Conservation (phyloP, 2,113 vertebrate species). For the Vanacampus margaritifer region DNA sequence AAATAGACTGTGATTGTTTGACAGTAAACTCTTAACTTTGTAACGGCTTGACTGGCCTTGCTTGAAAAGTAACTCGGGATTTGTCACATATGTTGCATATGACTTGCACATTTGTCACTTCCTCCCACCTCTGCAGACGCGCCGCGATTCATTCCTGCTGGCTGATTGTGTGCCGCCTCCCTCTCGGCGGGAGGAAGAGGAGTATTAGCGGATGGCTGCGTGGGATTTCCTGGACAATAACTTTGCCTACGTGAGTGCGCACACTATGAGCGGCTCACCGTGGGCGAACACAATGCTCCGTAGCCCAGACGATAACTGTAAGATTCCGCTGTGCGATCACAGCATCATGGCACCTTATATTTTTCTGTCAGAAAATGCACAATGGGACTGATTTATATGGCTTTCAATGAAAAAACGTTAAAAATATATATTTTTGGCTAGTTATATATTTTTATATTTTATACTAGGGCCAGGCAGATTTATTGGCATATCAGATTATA, state of each 20-base stretch:
- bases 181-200: constrained; percentile 36
- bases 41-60: background rate
- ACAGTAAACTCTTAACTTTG: background rate
- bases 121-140: background rate
- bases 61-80: background rate
- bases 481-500: too few relatives aligned
- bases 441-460: too few relatives aligned
- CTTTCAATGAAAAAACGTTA: too few relatives aligned
- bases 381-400: too few relatives aligned
- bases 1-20: background rate
- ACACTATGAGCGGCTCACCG: constrained; percentile 24
- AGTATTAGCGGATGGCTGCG: constrained; percentile 21
- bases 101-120: background rate
- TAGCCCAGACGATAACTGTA: constrained; percentile 16
- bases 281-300: constrained; percentile 20
- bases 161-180: constrained; percentile 2
- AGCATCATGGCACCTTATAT: constrained; percentile 25
- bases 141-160: background rate
- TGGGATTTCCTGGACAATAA: constrained; percentile 32
- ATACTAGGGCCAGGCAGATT: too few relatives aligned
- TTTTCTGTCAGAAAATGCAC: constrained; percentile 6
- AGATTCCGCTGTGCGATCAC: constrained; percentile 33
- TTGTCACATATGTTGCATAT: too few relatives aligned
- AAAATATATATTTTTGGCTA: too few relatives aligned
- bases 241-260: constrained; percentile 13